phyloP scores from a whole-genome alignment of 2,888 invertebrate genomes.

The Epirrhoe tristata region DNA sequence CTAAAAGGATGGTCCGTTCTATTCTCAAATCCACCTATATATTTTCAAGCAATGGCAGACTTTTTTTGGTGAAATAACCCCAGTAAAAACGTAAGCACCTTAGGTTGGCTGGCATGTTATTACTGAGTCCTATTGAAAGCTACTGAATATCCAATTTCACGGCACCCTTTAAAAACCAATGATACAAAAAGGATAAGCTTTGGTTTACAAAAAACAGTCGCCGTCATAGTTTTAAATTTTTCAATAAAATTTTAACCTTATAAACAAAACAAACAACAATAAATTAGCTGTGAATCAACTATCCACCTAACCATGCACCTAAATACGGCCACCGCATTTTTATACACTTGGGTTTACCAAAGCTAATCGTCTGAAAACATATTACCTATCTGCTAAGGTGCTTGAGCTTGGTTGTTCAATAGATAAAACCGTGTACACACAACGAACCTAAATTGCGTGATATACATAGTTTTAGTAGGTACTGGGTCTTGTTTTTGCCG shows the following conservation, averaged over 20 bases:
- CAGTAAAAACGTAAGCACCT: neutral
- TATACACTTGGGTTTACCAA: neutral
- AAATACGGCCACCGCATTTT: neutral
- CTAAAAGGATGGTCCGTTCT: no score
- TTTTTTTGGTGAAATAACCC: neutral
- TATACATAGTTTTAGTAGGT: neutral
- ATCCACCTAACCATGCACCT: neutral
- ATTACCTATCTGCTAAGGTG: neutral
- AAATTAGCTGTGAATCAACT: neutral
- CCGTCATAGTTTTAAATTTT: neutral
- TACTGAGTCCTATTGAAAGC: neutral
- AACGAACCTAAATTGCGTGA: neutral
- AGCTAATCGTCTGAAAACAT: slow-evolving; percentile 17
- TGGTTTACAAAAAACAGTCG: neutral
- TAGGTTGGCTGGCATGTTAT: slow-evolving; percentile 1
- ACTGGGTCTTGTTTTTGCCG: slow-evolving; percentile 10
- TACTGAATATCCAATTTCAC: slow-evolving; percentile 21
- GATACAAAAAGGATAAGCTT: slow-evolving; percentile 15
- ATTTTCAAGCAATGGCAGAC: neutral
- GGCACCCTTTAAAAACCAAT: slow-evolving; percentile 12
- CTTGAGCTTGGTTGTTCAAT: slow-evolving; percentile 18
- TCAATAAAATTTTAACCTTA: neutral
- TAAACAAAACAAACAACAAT: neutral
- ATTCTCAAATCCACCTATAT: no score
- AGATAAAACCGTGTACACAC: slow-evolving; percentile 14